These are phyloP conservation scores for Hozukius guyotensis DNA, from an alignment of 2,797 vertebrate genomes.

Conservation along the genomic window DNA sequence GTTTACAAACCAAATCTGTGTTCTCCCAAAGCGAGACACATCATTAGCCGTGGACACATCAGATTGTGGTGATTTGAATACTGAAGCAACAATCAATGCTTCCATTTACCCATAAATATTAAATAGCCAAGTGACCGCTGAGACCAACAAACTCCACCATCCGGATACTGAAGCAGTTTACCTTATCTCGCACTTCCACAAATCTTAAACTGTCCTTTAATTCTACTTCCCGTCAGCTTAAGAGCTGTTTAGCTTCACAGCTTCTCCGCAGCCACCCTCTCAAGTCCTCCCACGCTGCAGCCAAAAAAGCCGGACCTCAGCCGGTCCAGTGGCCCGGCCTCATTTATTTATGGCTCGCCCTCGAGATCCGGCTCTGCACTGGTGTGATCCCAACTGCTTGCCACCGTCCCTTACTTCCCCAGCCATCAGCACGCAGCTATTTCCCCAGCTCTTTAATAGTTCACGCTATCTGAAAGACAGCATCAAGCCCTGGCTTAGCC, in stretches of 20 bases:
- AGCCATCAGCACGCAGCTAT: constrained; percentile 34
- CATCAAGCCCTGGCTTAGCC: constrained; percentile 60
- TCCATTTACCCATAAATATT: constrained; percentile 37
- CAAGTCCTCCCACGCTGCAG: not conserved
- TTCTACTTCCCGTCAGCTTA: constrained; percentile 7
- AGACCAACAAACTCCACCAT: not conserved
- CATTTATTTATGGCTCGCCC: constrained; percentile 63
- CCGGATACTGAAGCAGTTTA: not conserved
- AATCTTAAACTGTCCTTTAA: constrained; percentile 1
- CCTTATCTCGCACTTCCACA: not conserved
- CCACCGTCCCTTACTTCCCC: constrained; percentile 5
- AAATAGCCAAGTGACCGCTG: not conserved
- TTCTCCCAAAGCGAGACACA: constrained; percentile 36
- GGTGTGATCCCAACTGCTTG: constrained; percentile 45
- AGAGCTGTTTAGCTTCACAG: not conserved
- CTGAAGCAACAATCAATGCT: constrained; percentile 31
- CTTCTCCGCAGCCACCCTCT: constrained; percentile 1
- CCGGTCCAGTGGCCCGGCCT: constrained; percentile 41
- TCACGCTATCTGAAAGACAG: constrained; percentile 67
- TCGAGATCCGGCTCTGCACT: constrained; percentile 40
- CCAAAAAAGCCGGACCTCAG: constrained; percentile 38
- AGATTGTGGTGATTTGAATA: constrained; percentile 36
- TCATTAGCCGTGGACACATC: constrained; percentile 45
- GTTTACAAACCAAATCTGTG: constrained; percentile 59
- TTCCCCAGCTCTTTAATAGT: constrained; percentile 61